Evolutionary conservation across 2,888 invertebrate genomes (phyloP).

Genomic region (Rapana venosa): DNA sequence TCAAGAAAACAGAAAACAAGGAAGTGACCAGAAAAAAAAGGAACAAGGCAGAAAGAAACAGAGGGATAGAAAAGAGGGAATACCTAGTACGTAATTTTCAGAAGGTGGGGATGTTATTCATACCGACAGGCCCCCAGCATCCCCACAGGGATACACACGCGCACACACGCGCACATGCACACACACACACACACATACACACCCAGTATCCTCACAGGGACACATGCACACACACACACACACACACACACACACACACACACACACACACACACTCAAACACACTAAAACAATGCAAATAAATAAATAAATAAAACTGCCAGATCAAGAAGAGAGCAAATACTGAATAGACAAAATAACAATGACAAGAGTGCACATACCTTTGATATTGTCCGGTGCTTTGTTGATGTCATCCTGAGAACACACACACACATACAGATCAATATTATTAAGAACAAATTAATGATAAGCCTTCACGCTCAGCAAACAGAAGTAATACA

Average conservation of each 20-base stretch:
- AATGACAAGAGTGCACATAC: slow-evolving; percentile 46
- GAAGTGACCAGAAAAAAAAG: no score
- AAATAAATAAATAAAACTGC: background rate
- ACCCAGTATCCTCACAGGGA: background rate
- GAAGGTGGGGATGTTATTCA: no score
- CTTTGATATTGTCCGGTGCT: slow-evolving; percentile 64
- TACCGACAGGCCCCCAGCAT: background rate
- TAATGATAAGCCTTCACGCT: background rate
- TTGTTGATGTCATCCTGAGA: slow-evolving; percentile 64
- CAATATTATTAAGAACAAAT: background rate
- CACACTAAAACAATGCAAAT: background rate
- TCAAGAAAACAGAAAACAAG: no score
- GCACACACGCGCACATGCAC: no score
- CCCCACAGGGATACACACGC: background rate
- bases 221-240: background rate
- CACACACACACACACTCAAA: background rate
- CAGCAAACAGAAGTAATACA: background rate
- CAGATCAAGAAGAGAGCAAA: background rate
- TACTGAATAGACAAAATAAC: background rate
- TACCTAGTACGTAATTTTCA: no score
- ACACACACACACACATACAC: background rate
- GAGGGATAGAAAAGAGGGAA: no score
- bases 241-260: background rate
- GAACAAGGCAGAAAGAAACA: no score
- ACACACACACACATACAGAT: slow-evolving; percentile 28